Base-by-base conservation (phyloP, 2,888 invertebrate genomes). In the Eulithis testata region DNA sequence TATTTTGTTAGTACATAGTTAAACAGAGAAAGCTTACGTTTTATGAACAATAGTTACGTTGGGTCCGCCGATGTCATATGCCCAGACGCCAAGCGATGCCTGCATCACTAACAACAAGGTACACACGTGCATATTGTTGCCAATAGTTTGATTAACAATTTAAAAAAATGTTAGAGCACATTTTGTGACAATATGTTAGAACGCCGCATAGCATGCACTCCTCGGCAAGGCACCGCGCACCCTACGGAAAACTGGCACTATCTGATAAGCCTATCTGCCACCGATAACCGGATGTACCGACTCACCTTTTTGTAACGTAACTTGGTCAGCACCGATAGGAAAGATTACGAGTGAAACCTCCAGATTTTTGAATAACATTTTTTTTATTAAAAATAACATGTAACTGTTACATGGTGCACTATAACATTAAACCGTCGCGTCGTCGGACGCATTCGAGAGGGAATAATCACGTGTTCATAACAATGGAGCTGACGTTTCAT, bases 21-120 rank as follows among this genome's bases (percentile, higher is more conserved):
- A 3, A 40, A 40, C 9, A 40, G 40, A 40, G 9, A n/a, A 53
- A 45, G 11, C 67, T 63, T 60, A 67, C 67, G 60, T 60, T 57
- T 63, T 53, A 37, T 79, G 79, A 47, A 83, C 66, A 40, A 89
- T 85, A 51, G 82, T 72, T 44, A 88, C 77, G 69, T 49, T 21
- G 49, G 11, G 47, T 47, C 21, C 49, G 11, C 1, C 12, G 47
- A 76, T 73, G 12, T 65, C 62, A 12, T 40, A 43, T 66, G 60
- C 60, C 37, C 49, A 2, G 7, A 9, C 21, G 49, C 49, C 45
- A 40, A 70, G n/a, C 50, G 55, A 40, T 44, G 70, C 68, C 70
- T 65, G 65, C 64, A 62, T 54, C 60, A 60, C 62, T 60, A 54
- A 37, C 63, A 63, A 60, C 66, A 70, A 60, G 64, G 55, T 14